Evolutionary conservation across 1,140 invertebrate species (phyloP).

Genomic region (Halesus radiatus): DNA sequence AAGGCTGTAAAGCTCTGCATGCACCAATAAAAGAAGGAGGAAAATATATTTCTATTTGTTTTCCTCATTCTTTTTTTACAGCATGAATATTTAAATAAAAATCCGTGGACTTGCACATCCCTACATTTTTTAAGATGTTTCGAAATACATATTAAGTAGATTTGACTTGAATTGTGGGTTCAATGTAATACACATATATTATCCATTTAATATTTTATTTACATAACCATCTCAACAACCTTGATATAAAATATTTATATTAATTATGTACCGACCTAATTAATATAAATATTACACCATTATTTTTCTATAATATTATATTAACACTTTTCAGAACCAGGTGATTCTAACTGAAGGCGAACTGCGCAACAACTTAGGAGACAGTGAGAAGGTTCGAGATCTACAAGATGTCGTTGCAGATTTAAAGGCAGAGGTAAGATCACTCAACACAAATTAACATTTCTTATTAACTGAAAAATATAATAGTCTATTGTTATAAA

Average conservation of each 20-base stretch:
- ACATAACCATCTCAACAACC: too few species aligned
- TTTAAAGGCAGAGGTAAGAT: constrained; percentile 85
- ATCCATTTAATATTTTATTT: too few species aligned
- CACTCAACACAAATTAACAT: not conserved
- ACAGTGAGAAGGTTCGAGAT: constrained; percentile 84
- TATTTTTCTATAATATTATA: not conserved
- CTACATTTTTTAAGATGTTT: too few species aligned
- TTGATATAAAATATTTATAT: not conserved
- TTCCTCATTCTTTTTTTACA: not conserved
- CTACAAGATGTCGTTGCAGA: constrained; percentile 89
- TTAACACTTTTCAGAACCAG: constrained; percentile 79
- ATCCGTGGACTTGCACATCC: too few species aligned
- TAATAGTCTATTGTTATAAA: too few species aligned
- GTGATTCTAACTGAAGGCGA: constrained; percentile 89
- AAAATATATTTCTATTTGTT: not conserved
- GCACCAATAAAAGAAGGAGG: not conserved
- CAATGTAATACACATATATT: too few species aligned
- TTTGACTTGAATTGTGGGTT: too few species aligned
- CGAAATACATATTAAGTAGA: too few species aligned
- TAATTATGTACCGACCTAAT: too few species aligned
- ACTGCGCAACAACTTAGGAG: constrained; percentile 81
- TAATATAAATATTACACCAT: too few species aligned
- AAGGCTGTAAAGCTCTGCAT: not conserved
- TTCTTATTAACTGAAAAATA: too few species aligned
- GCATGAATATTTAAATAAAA: too few species aligned